These are phyloP conservation scores for Ophraella communa DNA, from an alignment of 2,888 invertebrate species.

Conservation along the genomic window DNA sequence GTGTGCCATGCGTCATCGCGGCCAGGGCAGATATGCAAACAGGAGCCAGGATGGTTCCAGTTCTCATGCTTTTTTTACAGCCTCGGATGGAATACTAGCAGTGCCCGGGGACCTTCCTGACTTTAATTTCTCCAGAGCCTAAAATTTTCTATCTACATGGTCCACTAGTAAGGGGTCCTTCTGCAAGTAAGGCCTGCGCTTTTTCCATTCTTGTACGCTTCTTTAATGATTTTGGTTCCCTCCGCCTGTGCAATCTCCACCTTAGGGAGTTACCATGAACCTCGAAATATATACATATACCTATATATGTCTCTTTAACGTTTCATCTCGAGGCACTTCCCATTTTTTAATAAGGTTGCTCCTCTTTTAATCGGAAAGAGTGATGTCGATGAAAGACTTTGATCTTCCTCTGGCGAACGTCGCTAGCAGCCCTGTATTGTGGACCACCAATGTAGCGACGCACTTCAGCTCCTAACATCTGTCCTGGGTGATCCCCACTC, in stretches of 20 bases:
- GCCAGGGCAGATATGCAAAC: too few relatives aligned
- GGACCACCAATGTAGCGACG: too few relatives aligned
- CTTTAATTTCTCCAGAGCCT: background rate
- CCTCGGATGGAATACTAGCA: background rate
- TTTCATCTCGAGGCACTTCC: background rate
- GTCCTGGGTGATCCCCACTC: background rate
- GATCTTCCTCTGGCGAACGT: background rate
- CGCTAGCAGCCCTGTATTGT: background rate
- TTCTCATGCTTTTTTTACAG: background rate
- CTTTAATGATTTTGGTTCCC: background rate
- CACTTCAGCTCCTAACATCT: background rate
- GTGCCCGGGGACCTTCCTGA: background rate
- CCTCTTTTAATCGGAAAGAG: background rate
- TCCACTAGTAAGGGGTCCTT: background rate
- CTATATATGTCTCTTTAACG: background rate
- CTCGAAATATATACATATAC: conserved; percentile 1
- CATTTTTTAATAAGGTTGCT: background rate
- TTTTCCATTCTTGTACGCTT: background rate
- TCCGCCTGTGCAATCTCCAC: background rate
- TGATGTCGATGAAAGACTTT: background rate
- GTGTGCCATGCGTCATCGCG: too few relatives aligned
- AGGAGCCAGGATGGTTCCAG: background rate
- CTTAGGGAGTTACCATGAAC: background rate
- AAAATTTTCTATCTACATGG: background rate
- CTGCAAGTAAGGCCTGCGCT: background rate